Percentiles rank a stretch among this genome's conserved stretches.
Evolutionary conservation across 2,113 vertebrate species (phyloP).

Genomic region (Numida meleagris): DNA sequence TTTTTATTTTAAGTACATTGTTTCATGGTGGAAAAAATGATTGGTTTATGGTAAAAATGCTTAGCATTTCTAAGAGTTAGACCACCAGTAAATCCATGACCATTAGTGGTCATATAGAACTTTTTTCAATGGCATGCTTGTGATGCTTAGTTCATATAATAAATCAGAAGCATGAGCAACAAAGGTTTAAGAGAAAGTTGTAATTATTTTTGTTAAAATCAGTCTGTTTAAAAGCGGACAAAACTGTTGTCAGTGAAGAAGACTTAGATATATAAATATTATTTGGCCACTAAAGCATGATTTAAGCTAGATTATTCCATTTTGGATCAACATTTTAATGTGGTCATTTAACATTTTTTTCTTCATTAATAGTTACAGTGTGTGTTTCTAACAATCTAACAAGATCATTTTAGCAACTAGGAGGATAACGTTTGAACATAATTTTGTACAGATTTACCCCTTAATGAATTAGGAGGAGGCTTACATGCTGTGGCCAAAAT

Average conservation of each 20-base stretch:
- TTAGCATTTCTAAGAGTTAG: not conserved
- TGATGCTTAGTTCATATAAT: not conserved
- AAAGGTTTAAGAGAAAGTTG: not conserved
- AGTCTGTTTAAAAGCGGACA: not conserved
- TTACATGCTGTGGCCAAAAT: not conserved
- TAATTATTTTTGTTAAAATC: not conserved
- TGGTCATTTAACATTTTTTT: not conserved
- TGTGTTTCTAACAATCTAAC: not conserved
- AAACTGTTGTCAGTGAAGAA: not conserved
- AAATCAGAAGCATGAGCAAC: not conserved
- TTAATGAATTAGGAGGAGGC: not conserved
- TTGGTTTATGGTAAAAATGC: not conserved
- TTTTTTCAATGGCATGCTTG: not conserved
- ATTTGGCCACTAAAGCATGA: not conserved
- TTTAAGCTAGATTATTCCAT: not conserved
- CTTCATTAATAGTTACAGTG: not conserved
- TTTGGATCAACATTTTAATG: not conserved
- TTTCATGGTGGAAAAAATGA: fast-evolving
- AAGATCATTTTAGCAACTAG: not conserved
- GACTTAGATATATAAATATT: not conserved
- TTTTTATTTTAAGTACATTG: not conserved
- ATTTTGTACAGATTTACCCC: not conserved
- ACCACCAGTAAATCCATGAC: not conserved
- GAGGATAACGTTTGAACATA: not conserved
- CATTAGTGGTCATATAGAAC: not conserved